Evolutionary conservation across 2,888 invertebrate genomes (phyloP).

Genomic region (Melieria crassipennis): DNA sequence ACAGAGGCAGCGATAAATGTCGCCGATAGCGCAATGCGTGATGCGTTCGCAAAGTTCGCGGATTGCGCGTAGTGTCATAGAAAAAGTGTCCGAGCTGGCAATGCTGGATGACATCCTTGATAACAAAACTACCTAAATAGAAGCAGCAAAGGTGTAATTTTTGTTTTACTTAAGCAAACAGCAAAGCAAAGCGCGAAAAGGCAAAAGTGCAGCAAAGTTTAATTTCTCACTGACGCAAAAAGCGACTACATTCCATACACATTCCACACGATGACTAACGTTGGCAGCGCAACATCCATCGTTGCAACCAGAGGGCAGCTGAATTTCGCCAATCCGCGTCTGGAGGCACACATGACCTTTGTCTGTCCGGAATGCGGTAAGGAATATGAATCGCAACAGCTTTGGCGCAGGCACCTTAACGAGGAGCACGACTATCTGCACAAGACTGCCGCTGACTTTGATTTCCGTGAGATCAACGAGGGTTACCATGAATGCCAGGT

Average conservation of each 20-base stretch:
- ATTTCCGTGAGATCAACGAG: slow-evolving; percentile 54
- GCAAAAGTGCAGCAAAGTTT: no score
- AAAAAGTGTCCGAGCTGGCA: no score
- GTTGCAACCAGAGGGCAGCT: slow-evolving; percentile 11
- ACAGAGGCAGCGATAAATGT: slow-evolving; percentile 18
- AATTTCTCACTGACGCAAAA: no score
- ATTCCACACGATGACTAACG: no score
- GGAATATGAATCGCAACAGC: slow-evolving; percentile 52
- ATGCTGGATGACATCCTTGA: no score
- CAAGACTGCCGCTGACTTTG: slow-evolving; percentile 53
- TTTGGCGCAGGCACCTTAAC: slow-evolving; percentile 58
- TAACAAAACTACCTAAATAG: no score
- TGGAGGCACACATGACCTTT: slow-evolving; percentile 57
- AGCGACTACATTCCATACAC: no score
- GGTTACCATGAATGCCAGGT: slow-evolving; percentile 56
- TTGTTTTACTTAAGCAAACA: no score
- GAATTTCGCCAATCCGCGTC: slow-evolving; percentile 43
- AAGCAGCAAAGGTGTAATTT: no score
- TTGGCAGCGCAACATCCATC: background rate
- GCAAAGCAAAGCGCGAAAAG: no score
- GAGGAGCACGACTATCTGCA: slow-evolving; percentile 51
- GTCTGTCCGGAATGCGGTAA: slow-evolving; percentile 59
- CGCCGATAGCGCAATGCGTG: background rate
- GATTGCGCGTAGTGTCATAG: no score
- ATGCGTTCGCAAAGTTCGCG: background rate